Evolutionary conservation across 2,888 invertebrate species (phyloP), one percentile per base, ranked within the genome.

Genomic region (Drosophila kanekoi): DNA sequence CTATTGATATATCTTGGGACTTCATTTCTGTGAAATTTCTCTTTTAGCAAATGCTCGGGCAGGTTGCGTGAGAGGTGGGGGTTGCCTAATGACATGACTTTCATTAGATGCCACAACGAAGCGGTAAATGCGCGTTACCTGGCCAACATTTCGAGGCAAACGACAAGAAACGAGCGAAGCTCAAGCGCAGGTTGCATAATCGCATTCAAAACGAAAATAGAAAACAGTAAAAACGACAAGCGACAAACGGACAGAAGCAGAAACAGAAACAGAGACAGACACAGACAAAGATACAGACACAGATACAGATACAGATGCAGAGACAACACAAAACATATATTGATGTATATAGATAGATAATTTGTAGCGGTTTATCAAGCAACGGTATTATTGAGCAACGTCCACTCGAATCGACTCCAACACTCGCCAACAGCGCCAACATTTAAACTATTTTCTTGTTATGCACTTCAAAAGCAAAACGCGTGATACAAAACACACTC

Each of bases 341-440:
- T 66, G 70, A 43, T 76, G 59, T 59, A 35, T 59, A 32, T 40
- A 48, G 72, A 28, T 28, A 28, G 51, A 85, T 85, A 70, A 86
- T 84, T 84, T 89, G 89, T 85, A 82, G 89, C 89, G 89, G 89
- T 88, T 87, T 84, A 89, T 84, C 89, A 79, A 74, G 86, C 81
- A 72, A 87, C 83, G 89, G 89, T 75, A 75, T 75, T 87, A 79
- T 83, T 87, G 89, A 72, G 83, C 89, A 89, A 83, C 86, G 82
- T 77, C 87, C 89, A 86, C 81, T 81, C 62, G 76, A 75, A 75
- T 38, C 66, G 78, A 74, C 81, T 65, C 81, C 64, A 77, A 80
- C 81, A 68, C 81, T 71, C 73, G 78, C 81, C 72, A 80, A 63
- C 73, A 41, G 28, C 51, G 72, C 77, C 69, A 79, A 63, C 76